A percentile compares a stretch with the other conserved stretches of the same genome.
Conservation (phyloP, 1,140 invertebrate species). For the Lepeophtheirus salmonis region DNA sequence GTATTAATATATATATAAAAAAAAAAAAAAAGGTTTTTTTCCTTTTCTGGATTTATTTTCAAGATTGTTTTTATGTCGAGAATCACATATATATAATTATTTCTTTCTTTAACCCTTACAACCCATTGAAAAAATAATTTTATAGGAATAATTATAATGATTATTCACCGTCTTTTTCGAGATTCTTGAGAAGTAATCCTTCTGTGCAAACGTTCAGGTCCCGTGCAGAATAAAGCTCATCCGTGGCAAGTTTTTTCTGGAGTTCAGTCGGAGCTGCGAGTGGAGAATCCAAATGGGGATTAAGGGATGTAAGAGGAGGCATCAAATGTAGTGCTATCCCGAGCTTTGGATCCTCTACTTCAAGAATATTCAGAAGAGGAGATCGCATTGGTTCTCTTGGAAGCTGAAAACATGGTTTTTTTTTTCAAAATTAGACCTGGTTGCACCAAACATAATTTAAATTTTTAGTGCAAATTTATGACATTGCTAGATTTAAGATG, state of each 20-base stretch:
- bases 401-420: conserved; percentile 27
- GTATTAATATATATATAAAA: no score
- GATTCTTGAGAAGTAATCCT: conserved; percentile 62
- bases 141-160: conserved; percentile 3
- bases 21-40: no score
- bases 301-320: conserved; percentile 59
- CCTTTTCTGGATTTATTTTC: no score
- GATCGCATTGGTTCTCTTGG: conserved; percentile 29
- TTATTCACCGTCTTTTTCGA: conserved; percentile 55
- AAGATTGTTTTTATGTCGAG: no score
- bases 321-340: conserved; percentile 58
- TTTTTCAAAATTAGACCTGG: no score
- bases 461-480: no score
- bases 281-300: conserved; percentile 60
- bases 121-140: conserved; percentile 18
- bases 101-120: no score
- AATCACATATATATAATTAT: no score
- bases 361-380: conserved; percentile 46
- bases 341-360: conserved; percentile 29
- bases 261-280: conserved; percentile 50
- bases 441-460: no score
- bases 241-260: conserved; percentile 51
- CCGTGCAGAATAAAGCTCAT: conserved; percentile 25
- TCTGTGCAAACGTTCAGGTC: conserved; percentile 43
- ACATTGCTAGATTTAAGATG: no score